Percentiles rank a stretch among this genome's conserved stretches.
Evolutionary conservation across 2,888 invertebrate genomes (phyloP).

Genomic region (Argyresthia albistria): DNA sequence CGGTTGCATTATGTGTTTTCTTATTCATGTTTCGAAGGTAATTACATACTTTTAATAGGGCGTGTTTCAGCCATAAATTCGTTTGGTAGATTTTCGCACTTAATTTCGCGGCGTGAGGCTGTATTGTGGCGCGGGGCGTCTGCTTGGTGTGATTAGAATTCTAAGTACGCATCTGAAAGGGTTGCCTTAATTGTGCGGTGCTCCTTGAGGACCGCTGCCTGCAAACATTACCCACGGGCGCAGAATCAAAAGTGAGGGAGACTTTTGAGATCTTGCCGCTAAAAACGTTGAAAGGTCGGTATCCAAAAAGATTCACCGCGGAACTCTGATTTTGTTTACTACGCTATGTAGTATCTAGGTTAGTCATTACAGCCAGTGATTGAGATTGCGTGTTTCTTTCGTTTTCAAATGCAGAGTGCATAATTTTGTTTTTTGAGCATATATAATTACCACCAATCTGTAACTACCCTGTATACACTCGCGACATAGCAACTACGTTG

Average conservation of each 20-base stretch:
- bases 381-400: neutral
- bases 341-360: too few relatives aligned
- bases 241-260: conserved; percentile 1
- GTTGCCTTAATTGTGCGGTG: conserved; percentile 56
- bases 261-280: neutral
- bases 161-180: conserved; percentile 54
- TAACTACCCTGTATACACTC: too few relatives aligned
- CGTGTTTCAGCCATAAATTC: conserved; percentile 16
- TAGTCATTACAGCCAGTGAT: neutral
- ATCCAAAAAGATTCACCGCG: too few relatives aligned
- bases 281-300: neutral
- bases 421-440: too few relatives aligned
- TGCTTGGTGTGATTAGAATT: conserved; percentile 59
- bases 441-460: too few relatives aligned
- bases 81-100: conserved; percentile 50
- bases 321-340: too few relatives aligned
- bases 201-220: conserved; percentile 33
- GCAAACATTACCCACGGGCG: conserved; percentile 22
- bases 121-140: conserved; percentile 49
- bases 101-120: conserved; percentile 56
- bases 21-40: neutral
- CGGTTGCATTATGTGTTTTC: neutral
- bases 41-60: neutral
- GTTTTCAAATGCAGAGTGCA: too few relatives aligned
- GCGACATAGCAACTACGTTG: too few relatives aligned